Percentiles rank a stretch among this genome's conserved stretches.
phyloP scores from a whole-genome alignment of 2,888 invertebrate species.

The Griposia aprilina region DNA sequence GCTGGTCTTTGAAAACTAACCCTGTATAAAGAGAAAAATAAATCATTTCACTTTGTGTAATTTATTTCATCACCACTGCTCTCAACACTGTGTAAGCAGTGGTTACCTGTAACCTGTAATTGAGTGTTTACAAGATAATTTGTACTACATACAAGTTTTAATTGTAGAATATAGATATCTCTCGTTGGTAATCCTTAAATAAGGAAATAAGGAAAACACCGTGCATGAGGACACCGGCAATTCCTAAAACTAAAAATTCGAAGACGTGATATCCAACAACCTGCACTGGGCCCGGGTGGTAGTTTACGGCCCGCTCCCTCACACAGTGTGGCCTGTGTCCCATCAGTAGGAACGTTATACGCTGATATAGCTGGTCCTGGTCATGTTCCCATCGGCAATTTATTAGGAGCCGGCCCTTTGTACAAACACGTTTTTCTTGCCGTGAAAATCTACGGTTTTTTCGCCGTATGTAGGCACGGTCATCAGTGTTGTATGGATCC shows the following conservation, averaged over 20 bases:
- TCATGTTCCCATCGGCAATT: not conserved
- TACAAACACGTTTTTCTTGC: too few relatives aligned
- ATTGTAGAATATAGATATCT: not conserved
- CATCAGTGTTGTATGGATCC: too few relatives aligned
- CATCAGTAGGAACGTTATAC: not conserved
- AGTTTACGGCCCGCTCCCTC: not conserved
- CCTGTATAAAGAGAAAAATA: too few relatives aligned
- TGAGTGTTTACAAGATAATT: not conserved
- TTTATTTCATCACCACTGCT: not conserved
- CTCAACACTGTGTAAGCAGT: not conserved
- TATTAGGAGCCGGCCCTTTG: not conserved
- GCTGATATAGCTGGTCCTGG: not conserved
- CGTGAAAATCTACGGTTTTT: too few relatives aligned
- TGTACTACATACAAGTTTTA: not conserved
- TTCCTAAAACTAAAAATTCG: not conserved
- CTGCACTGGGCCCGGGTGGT: not conserved
- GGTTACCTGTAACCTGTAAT: not conserved
- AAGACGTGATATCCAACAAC: not conserved
- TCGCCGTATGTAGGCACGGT: too few relatives aligned
- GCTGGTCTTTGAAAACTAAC: too few relatives aligned
- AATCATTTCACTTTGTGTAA: too few relatives aligned
- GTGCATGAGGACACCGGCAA: not conserved
- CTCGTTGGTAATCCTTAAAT: not conserved
- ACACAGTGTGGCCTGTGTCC: not conserved
- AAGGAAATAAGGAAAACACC: not conserved